Conservation (phyloP, 2,797 vertebrate genomes). For the Karalla daura region DNA sequence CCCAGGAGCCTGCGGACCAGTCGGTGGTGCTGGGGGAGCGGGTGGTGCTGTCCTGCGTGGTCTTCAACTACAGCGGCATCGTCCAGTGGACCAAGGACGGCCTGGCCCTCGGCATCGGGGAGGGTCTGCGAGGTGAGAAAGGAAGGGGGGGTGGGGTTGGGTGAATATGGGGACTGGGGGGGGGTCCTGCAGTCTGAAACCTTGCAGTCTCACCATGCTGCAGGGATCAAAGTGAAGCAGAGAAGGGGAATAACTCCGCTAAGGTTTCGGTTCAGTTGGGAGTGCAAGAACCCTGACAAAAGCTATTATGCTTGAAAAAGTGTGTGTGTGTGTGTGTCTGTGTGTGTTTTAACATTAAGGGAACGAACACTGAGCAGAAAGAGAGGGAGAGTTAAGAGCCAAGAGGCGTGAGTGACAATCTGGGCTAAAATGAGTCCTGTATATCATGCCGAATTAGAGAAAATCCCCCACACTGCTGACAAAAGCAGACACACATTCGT, state of each 20-base stretch:
- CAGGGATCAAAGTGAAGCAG: constrained; percentile 53
- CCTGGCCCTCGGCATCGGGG: constrained; percentile 92
- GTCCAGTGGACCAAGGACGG: constrained; percentile 99
- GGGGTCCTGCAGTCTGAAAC: neutral
- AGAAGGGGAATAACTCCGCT: constrained; percentile 49
- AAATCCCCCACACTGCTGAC: constrained; percentile 75
- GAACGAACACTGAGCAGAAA: constrained; percentile 46
- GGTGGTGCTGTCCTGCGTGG: constrained; percentile 90
- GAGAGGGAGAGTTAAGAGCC: constrained; percentile 55
- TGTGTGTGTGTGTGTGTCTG: too few relatives aligned
- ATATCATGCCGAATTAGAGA: constrained; percentile 74
- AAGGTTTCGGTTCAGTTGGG: constrained; percentile 48
- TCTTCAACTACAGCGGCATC: constrained; percentile 96
- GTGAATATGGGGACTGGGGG: too few relatives aligned
- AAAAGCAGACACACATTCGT: constrained; percentile 60
- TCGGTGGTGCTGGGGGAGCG: constrained; percentile 93
- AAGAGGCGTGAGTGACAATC: constrained; percentile 65
- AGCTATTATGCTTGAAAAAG: constrained; percentile 61
- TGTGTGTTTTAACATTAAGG: constrained; percentile 42
- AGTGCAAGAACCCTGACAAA: constrained; percentile 66
- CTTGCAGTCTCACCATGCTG: constrained; percentile 14
- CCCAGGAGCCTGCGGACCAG: constrained; percentile 94
- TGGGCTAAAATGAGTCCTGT: constrained; percentile 65
- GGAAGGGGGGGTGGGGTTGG: neutral
- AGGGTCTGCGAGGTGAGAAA: constrained; percentile 90